Evolutionary conservation across 1,140 invertebrate genomes (phyloP), one percentile per base, ranked within the genome.

Genomic region (Tetramorium simillimum): DNA sequence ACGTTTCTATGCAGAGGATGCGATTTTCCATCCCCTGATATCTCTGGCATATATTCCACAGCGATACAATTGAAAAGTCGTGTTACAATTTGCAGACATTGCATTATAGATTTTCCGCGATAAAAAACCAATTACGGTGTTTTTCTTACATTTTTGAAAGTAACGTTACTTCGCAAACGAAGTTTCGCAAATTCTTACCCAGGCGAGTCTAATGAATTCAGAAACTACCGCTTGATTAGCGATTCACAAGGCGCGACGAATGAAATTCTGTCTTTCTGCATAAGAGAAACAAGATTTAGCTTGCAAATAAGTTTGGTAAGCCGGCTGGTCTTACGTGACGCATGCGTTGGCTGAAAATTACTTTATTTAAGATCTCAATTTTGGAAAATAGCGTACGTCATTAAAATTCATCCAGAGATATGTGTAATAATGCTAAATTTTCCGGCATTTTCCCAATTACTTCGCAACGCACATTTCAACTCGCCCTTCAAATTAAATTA

Each of bases 221-320:
- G 53, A 60, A 60, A 33, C 12, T 28, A 28, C 40, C 40, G 53
- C 18, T 49, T 75, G 80, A 82, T 82, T 84, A 75, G 51, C 69
- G 46, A 84, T 84, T 84, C 69, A 56, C 28, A 28, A 75, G 49
- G 33, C 6, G 14, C 63, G 49, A 28, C 63, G 78, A 46, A 37
- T 70, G 65, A 72, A 81, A 82, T 81, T 69, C 63, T 33, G 77
- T 56, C 80, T 46, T 73, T 73, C 53, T 46, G 53, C 43, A 56
- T 43, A 49, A 58, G 53, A 60, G 69, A 62, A 58, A 62, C 53
- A 70, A 84, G 72, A 60, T 84, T 84, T 84, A 73, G 51, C 69
- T 84, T 84, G 69, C 80, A 84, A 84, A 84, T 75, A 84, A 84
- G 69, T 73, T 37, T 21, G 40, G 40, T 60, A 73, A 84, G 40